phyloP scores from a whole-genome alignment of 2,113 vertebrate species.

The rabbit (Oryctolagus cuniculus) region mOryCun1.1 NC_091447.1:24481501-24482000 shows the following conservation, averaged over 20 bases:
- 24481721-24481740: background rate
- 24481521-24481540: background rate
- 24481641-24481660: constrained; percentile 25
- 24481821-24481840: background rate
- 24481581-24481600: background rate
- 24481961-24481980: background rate
- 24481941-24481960: too few relatives aligned
- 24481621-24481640: constrained; percentile 58
- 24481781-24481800: background rate
- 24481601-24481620: constrained; percentile 30
- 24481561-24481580: background rate
- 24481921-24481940: background rate
- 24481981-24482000: too few relatives aligned
- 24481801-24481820: background rate
- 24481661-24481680: constrained; percentile 50
- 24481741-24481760: background rate
- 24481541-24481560: background rate
- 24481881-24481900: background rate
- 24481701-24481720: constrained; percentile 19
- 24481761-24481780: rapidly evolving
- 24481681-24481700: background rate
- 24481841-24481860: rapidly evolving
- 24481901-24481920: background rate
- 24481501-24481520: background rate
- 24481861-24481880: background rate